Evolutionary conservation across 1,140 invertebrate genomes (phyloP).

Genomic region (Pogonomyrmex barbatus): DNA sequence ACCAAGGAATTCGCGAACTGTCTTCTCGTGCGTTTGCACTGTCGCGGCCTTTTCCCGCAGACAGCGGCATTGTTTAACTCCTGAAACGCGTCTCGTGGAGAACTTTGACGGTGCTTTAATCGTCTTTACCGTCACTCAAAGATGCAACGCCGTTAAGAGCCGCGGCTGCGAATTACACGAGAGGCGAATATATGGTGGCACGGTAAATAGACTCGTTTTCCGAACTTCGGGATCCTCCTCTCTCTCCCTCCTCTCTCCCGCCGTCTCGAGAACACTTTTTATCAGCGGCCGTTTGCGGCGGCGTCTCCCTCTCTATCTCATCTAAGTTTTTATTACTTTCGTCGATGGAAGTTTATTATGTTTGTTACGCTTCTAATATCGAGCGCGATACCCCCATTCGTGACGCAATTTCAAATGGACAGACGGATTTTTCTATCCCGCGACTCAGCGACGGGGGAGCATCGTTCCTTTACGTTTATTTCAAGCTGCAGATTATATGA

Average conservation of each 20-base stretch:
- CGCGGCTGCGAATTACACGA: neutral
- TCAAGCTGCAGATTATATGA: neutral
- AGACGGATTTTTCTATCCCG: constrained; percentile 6
- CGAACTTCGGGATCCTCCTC: neutral
- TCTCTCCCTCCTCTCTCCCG: constrained; percentile 11
- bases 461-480: neutral
- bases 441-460: neutral
- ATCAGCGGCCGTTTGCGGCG: constrained; percentile 24
- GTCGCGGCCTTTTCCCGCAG: neutral
- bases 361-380: constrained; percentile 58
- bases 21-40: neutral
- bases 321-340: constrained; percentile 74
- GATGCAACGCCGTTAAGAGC: constrained; percentile 3
- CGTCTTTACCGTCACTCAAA: constrained; percentile 31
- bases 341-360: constrained; percentile 69
- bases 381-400: constrained; percentile 2
- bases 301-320: constrained; percentile 42
- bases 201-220: constrained; percentile 47
- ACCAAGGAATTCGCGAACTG: neutral
- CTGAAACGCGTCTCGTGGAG: neutral
- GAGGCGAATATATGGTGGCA: constrained; percentile 23
- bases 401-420: constrained; percentile 23
- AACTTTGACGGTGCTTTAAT: constrained; percentile 34
- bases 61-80: constrained; percentile 18
- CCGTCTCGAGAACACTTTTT: constrained; percentile 41